phyloP scores from a whole-genome alignment of 2,888 invertebrate genomes.

The Athalia circularis region DNA sequence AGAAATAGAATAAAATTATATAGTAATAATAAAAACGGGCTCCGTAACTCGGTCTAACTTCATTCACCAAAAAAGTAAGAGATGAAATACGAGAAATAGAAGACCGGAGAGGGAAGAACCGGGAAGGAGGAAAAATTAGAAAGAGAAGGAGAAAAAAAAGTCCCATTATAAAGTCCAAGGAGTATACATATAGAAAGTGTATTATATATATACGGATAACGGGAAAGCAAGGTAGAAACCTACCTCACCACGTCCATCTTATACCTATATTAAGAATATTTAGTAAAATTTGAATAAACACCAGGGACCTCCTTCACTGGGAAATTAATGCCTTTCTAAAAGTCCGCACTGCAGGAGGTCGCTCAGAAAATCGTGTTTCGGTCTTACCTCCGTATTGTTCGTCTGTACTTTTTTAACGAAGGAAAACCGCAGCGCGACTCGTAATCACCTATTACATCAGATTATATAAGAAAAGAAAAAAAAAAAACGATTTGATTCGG shows the following conservation, averaged over 20 bases:
- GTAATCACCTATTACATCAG: conserved; percentile 40
- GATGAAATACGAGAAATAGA: conserved; percentile 29
- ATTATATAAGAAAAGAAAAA: not conserved
- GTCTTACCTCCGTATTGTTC: conserved; percentile 25
- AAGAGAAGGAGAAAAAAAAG: not conserved
- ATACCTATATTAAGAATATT: conserved; percentile 41
- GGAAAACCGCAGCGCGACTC: conserved; percentile 14
- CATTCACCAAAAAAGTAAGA: conserved; percentile 20
- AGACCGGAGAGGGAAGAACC: conserved; percentile 2
- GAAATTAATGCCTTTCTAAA: conserved; percentile 45
- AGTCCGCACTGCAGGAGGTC: conserved; percentile 43
- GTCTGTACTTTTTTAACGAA: conserved; percentile 38
- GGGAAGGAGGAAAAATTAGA: not conserved
- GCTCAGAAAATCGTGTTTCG: conserved; percentile 35
- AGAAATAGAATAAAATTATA: no score
- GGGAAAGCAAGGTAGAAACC: conserved; percentile 10
- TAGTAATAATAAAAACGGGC: not conserved
- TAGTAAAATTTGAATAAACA: conserved; percentile 46
- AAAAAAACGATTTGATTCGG: conserved; percentile 27
- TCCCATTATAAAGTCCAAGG: conserved; percentile 14
- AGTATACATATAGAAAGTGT: not conserved
- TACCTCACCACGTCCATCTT: conserved; percentile 28
- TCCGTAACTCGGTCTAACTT: conserved; percentile 27
- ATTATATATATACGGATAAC: not conserved
- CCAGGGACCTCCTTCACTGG: conserved; percentile 40